A percentile compares a stretch with the other conserved stretches of the same genome.
These are phyloP conservation scores for Drosophila seguyi DNA, from an alignment of 1,140 invertebrate genomes.

Conservation along the genomic window DNA sequence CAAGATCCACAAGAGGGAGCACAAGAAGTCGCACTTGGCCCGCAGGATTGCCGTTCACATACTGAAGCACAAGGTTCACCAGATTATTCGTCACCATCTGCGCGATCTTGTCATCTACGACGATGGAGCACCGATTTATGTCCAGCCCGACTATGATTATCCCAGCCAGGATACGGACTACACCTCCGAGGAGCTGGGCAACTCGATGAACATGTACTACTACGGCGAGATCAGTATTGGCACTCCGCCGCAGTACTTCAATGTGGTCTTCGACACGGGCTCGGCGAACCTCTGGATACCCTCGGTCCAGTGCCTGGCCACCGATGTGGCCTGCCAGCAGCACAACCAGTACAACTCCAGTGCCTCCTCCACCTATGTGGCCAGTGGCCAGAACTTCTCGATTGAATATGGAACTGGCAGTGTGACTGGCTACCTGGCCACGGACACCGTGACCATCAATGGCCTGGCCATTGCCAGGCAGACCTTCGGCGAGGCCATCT, in stretches of 20 bases:
- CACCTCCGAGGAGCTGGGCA: slow-evolving; percentile 50
- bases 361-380: slow-evolving; percentile 62
- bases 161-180: slow-evolving; percentile 35
- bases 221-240: slow-evolving; percentile 95
- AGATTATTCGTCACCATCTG: slow-evolving; percentile 6
- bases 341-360: slow-evolving; percentile 73
- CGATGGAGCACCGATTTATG: slow-evolving; percentile 18
- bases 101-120: slow-evolving; percentile 24
- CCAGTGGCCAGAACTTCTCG: slow-evolving; percentile 59
- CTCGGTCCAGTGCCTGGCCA: slow-evolving; percentile 54
- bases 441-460: slow-evolving; percentile 85
- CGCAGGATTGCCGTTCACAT: slow-evolving; percentile 31
- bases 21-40: slow-evolving; percentile 37
- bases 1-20: slow-evolving; percentile 52
- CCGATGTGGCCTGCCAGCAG: slow-evolving; percentile 66
- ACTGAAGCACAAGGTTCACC: slow-evolving; percentile 63
- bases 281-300: slow-evolving; percentile 76
- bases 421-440: slow-evolving; percentile 61
- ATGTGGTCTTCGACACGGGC: slow-evolving; percentile 75
- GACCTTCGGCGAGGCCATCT: slow-evolving; percentile 97
- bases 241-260: slow-evolving; percentile 92
- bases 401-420: slow-evolving; percentile 77
- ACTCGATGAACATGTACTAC: slow-evolving; percentile 70
- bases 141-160: slow-evolving; percentile 40
- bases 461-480: slow-evolving; percentile 90